Percentiles rank a stretch among this genome's conserved stretches.
Conservation (phyloP, 2,888 invertebrate genomes). For the Ormyrus labotus region DNA sequence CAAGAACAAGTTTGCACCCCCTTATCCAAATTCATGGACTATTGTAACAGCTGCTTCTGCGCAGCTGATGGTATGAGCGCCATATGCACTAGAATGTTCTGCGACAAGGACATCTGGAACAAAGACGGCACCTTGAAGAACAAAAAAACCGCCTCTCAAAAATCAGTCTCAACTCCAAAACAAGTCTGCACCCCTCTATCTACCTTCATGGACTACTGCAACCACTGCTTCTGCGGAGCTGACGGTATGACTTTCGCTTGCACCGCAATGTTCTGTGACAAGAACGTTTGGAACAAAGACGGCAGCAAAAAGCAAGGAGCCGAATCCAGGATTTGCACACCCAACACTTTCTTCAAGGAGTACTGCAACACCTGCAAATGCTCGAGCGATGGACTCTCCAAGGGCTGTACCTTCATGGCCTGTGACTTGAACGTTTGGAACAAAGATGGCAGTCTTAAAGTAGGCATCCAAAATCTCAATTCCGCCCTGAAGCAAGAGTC, state of each 20-base stretch:
- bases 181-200: slow-evolving; percentile 49
- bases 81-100: no score
- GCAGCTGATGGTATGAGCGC: no score
- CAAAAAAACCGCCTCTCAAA: no score
- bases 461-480: neutral
- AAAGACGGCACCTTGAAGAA: neutral
- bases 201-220: slow-evolving; percentile 75
- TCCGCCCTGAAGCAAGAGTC: slow-evolving; percentile 12
- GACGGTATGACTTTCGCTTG: slow-evolving; percentile 71
- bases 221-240: slow-evolving; percentile 78
- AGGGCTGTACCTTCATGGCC: slow-evolving; percentile 56
- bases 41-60: no score
- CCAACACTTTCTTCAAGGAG: slow-evolving; percentile 60
- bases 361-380: slow-evolving; percentile 81
- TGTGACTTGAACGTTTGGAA: slow-evolving; percentile 50
- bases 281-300: slow-evolving; percentile 22
- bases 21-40: no score
- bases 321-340: slow-evolving; percentile 13
- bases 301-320: slow-evolving; percentile 7
- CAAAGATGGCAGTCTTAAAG: slow-evolving; percentile 14
- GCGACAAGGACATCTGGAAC: neutral
- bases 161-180: neutral
- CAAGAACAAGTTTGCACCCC: no score
- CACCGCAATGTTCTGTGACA: slow-evolving; percentile 32
- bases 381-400: slow-evolving; percentile 64